Evolutionary conservation across 2,113 vertebrate species (phyloP).

Genomic region (Siphamia tubifer): DNA sequence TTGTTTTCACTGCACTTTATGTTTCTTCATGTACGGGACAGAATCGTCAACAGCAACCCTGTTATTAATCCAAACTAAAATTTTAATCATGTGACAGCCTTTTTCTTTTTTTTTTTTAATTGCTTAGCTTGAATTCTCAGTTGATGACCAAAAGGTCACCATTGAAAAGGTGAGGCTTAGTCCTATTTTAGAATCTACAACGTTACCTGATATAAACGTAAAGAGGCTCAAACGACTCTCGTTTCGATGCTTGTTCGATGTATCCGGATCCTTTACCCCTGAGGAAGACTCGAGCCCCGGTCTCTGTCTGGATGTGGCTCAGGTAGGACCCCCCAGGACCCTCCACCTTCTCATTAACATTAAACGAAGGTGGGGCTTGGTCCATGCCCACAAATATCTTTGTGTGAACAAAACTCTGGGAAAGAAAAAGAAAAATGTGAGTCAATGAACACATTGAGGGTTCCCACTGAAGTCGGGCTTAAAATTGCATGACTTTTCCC

Average conservation of each 20-base stretch:
- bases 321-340: constrained; percentile 92
- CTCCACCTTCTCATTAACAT: constrained; percentile 94
- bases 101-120: background rate
- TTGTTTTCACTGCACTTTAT: too few species aligned
- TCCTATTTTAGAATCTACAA: background rate
- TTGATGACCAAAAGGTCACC: too few species aligned
- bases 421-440: constrained; percentile 7
- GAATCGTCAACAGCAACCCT: too few species aligned
- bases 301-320: constrained; percentile 96
- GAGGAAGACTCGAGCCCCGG: constrained; percentile 94
- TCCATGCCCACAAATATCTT: constrained; percentile 98
- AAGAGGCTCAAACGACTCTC: constrained; percentile 97
- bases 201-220: constrained; percentile 96
- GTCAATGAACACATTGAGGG: too few species aligned
- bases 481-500: too few species aligned
- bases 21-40: too few species aligned
- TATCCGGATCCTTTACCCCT: constrained; percentile 94
- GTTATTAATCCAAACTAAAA: too few species aligned
- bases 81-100: too few species aligned
- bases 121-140: too few species aligned
- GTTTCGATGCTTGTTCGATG: constrained; percentile 94
- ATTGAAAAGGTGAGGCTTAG: too few species aligned
- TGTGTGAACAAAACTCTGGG: constrained; percentile 95
- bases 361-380: constrained; percentile 87
- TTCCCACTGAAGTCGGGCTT: too few species aligned